Conservation (phyloP, 2,113 vertebrate genomes). For the Oriolus oriolus region DNA sequence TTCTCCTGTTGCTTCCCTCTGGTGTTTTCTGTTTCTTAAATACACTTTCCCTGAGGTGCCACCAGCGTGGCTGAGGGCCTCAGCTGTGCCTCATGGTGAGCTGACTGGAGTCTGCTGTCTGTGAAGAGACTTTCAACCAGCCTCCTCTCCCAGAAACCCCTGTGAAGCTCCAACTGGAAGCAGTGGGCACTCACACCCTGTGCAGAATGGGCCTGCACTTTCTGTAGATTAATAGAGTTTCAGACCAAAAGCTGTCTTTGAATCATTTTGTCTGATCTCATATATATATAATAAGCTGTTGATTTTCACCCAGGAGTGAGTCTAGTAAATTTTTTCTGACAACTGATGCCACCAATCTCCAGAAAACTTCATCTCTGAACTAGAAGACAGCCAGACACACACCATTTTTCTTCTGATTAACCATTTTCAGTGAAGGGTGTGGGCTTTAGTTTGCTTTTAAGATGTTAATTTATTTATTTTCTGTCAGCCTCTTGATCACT, state of each 20-base stretch:
- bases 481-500: not conserved
- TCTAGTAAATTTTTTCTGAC: not conserved
- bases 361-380: not conserved
- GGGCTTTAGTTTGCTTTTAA: not conserved
- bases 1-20: not conserved
- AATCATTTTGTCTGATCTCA: not conserved
- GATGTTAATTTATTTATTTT: not conserved
- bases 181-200: not conserved
- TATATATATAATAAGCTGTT: not conserved
- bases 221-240: not conserved
- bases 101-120: not conserved
- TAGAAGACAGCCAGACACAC: not conserved
- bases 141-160: not conserved
- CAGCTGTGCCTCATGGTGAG: not conserved
- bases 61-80: not conserved
- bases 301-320: not conserved
- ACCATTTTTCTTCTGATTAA: not conserved
- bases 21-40: not conserved
- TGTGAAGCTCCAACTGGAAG: rapidly evolving
- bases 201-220: rapidly evolving
- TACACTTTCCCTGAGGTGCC: not conserved
- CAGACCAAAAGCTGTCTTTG: not conserved
- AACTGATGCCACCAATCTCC: not conserved
- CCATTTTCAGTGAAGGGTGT: not conserved
- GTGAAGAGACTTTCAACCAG: too few species aligned